Evolutionary conservation across 2,888 invertebrate genomes (phyloP).

Genomic region (Onthophagus sagittarius): DNA sequence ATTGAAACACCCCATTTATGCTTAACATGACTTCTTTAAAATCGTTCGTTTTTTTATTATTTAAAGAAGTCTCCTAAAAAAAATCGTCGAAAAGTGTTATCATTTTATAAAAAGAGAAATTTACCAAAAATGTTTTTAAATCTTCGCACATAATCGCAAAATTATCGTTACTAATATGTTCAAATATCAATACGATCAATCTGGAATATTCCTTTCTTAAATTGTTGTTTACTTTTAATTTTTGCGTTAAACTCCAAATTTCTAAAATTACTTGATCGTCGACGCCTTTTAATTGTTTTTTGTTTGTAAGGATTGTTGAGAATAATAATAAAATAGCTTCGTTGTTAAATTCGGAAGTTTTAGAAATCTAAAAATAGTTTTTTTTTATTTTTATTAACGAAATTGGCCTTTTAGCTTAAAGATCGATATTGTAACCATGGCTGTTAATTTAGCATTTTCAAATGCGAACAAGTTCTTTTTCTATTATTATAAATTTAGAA

Average conservation of each 20-base stretch:
- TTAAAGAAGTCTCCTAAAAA: constrained; percentile 29
- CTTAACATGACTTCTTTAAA: constrained; percentile 33
- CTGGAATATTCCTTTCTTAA: constrained; percentile 37
- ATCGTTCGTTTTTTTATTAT: constrained; percentile 21
- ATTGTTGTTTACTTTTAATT: constrained; percentile 27
- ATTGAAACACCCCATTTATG: constrained; percentile 38
- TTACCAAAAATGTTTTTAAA: constrained; percentile 38
- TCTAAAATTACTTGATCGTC: constrained; percentile 35
- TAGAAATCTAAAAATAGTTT: neutral
- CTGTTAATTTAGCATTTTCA: too few relatives aligned
- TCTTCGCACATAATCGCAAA: constrained; percentile 36
- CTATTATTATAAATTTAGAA: too few relatives aligned
- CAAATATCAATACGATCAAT: constrained; percentile 38
- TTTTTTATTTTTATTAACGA: too few relatives aligned
- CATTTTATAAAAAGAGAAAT: constrained; percentile 11
- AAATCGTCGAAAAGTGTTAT: too few relatives aligned
- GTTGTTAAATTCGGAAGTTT: constrained; percentile 22
- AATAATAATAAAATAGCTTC: constrained; percentile 36
- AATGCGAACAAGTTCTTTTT: too few relatives aligned
- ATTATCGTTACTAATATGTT: constrained; percentile 38
- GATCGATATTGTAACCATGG: too few relatives aligned
- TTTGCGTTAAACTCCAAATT: constrained; percentile 36
- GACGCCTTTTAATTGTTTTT: constrained; percentile 31
- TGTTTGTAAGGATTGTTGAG: constrained; percentile 38
- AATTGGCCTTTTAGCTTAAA: too few relatives aligned